Percentiles rank a stretch among this genome's conserved stretches.
Evolutionary conservation across 2,888 invertebrate genomes (phyloP).

Genomic region (Macrosoma leucophasiata): DNA sequence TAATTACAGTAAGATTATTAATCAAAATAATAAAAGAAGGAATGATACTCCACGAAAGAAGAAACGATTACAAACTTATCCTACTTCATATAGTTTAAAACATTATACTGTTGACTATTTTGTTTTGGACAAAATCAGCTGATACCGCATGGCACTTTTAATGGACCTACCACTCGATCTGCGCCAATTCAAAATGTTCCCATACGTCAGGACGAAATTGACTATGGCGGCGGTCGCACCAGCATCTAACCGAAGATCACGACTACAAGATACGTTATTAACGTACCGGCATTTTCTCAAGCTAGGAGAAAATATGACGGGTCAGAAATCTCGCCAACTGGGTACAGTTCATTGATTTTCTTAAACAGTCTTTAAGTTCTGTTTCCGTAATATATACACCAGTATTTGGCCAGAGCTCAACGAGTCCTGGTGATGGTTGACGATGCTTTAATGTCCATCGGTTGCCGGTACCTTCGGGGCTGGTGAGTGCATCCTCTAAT

Average conservation of each 20-base stretch:
- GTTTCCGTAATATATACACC: too few relatives aligned
- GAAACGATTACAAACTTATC: conserved; percentile 1
- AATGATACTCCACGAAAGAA: not conserved
- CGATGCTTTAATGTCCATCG: too few relatives aligned
- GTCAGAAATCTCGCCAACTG: conserved; percentile 1
- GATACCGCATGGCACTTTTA: conserved; percentile 2
- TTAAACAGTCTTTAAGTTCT: too few relatives aligned
- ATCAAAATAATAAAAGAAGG: not conserved
- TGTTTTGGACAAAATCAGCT: conserved; percentile 1
- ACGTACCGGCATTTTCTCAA: too few relatives aligned
- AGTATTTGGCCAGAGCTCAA: too few relatives aligned
- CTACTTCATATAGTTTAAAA: not conserved
- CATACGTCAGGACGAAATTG: conserved; percentile 3
- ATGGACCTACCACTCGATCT: conserved; percentile 1
- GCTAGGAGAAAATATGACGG: not conserved
- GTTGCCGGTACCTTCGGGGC: too few relatives aligned
- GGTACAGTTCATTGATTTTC: too few relatives aligned
- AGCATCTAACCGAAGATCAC: not conserved
- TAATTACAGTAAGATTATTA: too few relatives aligned
- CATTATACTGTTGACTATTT: conserved; percentile 1
- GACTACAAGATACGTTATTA: not conserved
- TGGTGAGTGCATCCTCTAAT: too few relatives aligned
- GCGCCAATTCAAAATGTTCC: not conserved
- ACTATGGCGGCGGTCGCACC: conserved; percentile 1
- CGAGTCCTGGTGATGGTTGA: too few relatives aligned